Base-by-base conservation (phyloP, 2,888 invertebrate genomes). In the Mantis religiosa region DNA sequence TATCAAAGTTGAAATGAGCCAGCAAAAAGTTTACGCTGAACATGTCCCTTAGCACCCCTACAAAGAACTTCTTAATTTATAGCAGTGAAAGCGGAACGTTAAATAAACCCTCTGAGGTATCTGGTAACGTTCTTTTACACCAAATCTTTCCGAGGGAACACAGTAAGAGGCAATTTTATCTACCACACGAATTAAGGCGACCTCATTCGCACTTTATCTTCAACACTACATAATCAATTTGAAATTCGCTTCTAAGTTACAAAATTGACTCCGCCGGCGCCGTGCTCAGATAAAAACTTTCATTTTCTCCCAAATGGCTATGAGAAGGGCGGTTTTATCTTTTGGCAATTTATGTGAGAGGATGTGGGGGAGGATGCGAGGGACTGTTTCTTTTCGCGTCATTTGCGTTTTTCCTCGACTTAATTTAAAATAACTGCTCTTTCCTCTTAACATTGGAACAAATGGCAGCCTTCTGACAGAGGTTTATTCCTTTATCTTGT, bases 221-320 rank as follows among this genome's bases (percentile, higher is more conserved):
- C 82, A 87, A 87, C 82, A 34, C 34, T 87, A 71, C 25, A 87
- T 87, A 87, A 82, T 87, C 87, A 87, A 87, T 87, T 87, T 87
- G 27, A 87, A 87, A 82, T 87, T 87, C 87, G 81, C 82, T 82
- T 81, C 82, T 82, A 87, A 87, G 81, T 86, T 28, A 87, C 87
- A 87, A 87, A 87, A 87, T 87, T 87, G 87, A 87, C 87, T 87
- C 41, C 87, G 82, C 12, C 81, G 34, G n/a, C 15, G 15, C 25
- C 54, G 2, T 71, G 54, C 54, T 71, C 87, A 82, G 87, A 87
- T 87, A 87, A 87, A 87, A 87, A 87, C 87, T 87, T 87, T 82
- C 87, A 87, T 87, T 87, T 34, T 54, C 82, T 87, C 87, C 82
- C 87, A 41, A 87, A 87, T 82, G 82, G 87, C 82, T 30, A 30